phyloP scores from a whole-genome alignment of 2,797 vertebrate species.

The Epinephelus awoara region DNA sequence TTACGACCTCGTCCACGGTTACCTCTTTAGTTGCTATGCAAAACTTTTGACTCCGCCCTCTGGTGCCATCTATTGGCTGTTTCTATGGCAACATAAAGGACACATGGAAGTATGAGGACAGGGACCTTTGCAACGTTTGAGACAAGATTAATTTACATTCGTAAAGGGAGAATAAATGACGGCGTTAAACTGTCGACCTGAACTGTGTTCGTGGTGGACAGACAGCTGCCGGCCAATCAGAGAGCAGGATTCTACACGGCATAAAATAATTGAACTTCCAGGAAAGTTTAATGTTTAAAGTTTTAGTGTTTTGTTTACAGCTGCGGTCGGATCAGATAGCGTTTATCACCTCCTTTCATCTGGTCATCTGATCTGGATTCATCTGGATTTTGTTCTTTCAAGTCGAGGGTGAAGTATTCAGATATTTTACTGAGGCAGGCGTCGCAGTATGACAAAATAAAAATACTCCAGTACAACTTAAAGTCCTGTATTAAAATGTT shows the following conservation, averaged over 20 bases:
- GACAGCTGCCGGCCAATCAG: background rate
- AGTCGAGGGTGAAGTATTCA: background rate
- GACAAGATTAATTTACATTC: too few relatives aligned
- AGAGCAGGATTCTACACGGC: background rate
- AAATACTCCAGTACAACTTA: background rate
- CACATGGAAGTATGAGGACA: too few relatives aligned
- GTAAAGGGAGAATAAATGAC: too few relatives aligned
- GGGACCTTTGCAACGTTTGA: too few relatives aligned
- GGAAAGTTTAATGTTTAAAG: background rate
- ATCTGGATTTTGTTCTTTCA: too few relatives aligned
- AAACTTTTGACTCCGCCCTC: too few relatives aligned
- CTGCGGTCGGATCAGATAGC: background rate
- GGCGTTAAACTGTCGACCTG: background rate
- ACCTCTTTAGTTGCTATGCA: too few relatives aligned
- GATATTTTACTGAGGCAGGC: background rate
- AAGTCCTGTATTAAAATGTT: background rate
- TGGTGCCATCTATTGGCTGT: too few relatives aligned
- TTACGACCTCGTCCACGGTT: too few relatives aligned
- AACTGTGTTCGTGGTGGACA: too few relatives aligned
- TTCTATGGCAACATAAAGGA: too few relatives aligned
- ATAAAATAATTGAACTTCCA: background rate
- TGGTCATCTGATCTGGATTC: background rate
- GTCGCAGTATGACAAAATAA: background rate
- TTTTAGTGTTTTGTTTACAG: background rate
- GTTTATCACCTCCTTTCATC: background rate